Base-by-base conservation (phyloP, 1,140 invertebrate species). In the Riptortus pedestris region DNA sequence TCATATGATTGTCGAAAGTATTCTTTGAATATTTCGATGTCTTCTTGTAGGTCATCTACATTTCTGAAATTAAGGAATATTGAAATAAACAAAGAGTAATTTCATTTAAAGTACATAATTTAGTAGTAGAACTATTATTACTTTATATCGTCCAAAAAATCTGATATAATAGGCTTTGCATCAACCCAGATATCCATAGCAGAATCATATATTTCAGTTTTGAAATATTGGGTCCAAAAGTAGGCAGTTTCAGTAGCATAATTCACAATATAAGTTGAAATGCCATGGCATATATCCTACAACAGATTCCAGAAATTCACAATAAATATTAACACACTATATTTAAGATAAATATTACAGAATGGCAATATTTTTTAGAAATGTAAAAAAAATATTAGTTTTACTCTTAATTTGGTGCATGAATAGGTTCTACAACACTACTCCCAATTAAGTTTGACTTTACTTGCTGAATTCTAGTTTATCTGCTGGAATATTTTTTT, bases 1-100 rank as follows among this genome's bases (percentile, higher is more conserved):
- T 85, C 78, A 67, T 90, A 90, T 0, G 88, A 88, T 28, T 84
- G 76, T 70, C 90, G 87, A 1, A 91, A 71, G 68, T 86, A 88
- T 0, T 72, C 61, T 63, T 83, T 81, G 9, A 91, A 78, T 20
- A 85, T 81, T 22, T 84, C 79, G 0, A 88, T 74, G 74, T 91
- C 88, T 24, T 83, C 78, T 70, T 86, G 83, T 11, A 91, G 79
- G 2, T 83, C 78, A 66, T 81, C 82, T 16, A 90, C 70, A 64
- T 86, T 52, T 26, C 74, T 72, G 67, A 60, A 68, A 58, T 69
- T 64, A 51, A 65, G n/a, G n/a, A n/a, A n/a, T n/a, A n/a, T n/a
- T n/a, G n/a, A n/a, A n/a, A n/a, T n/a, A n/a, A n/a, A n/a, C n/a
- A n/a, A n/a, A n/a, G n/a, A n/a, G n/a, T n/a, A n/a, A n/a, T n/a